These are phyloP conservation scores for Patella depressa DNA, from an alignment of 2,888 invertebrate genomes.

Conservation along the genomic window DNA sequence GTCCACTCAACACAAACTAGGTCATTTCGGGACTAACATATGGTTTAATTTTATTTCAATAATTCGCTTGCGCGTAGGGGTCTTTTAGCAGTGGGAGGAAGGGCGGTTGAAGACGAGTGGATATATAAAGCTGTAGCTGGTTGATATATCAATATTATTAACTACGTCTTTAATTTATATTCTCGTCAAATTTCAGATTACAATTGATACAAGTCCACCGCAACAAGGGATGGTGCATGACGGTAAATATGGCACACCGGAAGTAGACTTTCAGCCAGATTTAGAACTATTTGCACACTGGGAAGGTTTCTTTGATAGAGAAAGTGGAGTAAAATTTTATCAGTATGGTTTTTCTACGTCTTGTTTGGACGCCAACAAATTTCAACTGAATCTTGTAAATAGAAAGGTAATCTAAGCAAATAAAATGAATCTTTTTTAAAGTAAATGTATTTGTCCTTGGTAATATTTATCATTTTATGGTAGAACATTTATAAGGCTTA, in stretches of 20 bases:
- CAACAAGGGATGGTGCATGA: conserved; percentile 51
- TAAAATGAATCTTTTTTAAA: too few species aligned
- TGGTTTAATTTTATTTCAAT: too few species aligned
- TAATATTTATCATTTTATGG: too few species aligned
- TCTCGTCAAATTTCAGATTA: conserved; percentile 40
- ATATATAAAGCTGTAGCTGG: background rate
- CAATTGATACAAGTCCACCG: conserved; percentile 54
- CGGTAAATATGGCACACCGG: conserved; percentile 40
- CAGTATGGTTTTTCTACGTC: conserved; percentile 40
- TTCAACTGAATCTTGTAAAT: background rate
- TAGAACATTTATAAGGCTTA: too few species aligned
- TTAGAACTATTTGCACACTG: conserved; percentile 43
- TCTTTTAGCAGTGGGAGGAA: too few species aligned
- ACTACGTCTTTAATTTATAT: background rate
- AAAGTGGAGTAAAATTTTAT: conserved; percentile 53
- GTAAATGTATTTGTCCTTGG: too few species aligned
- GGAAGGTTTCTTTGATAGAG: conserved; percentile 58
- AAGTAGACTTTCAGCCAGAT: conserved; percentile 50
- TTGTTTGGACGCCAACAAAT: conserved; percentile 33
- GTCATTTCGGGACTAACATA: too few species aligned
- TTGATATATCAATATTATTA: background rate
- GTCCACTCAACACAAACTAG: too few species aligned
- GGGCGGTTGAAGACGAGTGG: too few species aligned
- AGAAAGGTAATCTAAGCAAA: too few species aligned
- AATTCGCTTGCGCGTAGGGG: too few species aligned